A percentile compares a stretch with the other conserved stretches of the same genome.
Evolutionary conservation across 2,113 vertebrate species (phyloP).

Genomic region (Procapra przewalskii): DNA sequence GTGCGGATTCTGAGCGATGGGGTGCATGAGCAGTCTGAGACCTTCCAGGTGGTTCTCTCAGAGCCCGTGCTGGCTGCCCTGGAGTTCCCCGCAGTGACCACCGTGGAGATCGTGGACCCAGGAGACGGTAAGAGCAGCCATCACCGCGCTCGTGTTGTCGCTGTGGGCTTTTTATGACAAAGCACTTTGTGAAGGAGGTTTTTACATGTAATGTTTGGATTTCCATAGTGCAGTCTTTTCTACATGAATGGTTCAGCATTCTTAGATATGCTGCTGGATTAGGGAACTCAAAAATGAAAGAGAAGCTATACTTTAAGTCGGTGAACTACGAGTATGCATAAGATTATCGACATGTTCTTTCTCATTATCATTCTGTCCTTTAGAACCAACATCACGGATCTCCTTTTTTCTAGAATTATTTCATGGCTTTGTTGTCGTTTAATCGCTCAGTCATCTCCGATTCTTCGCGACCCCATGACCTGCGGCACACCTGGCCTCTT

Average conservation of each 20-base stretch:
- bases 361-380: neutral
- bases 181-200: neutral
- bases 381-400: neutral
- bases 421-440: neutral
- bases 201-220: neutral
- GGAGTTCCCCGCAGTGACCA: slow-evolving; percentile 86
- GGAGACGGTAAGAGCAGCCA: slow-evolving; percentile 85
- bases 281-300: neutral
- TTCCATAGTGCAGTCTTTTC: neutral
- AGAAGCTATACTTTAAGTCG: neutral
- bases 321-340: neutral
- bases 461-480: neutral
- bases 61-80: slow-evolving; percentile 92
- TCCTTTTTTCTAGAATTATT: neutral
- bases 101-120: slow-evolving; percentile 92
- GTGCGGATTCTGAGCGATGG: slow-evolving; percentile 87
- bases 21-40: slow-evolving; percentile 89
- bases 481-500: neutral
- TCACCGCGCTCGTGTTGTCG: neutral
- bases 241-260: neutral
- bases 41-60: slow-evolving; percentile 90
- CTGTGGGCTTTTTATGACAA: neutral
- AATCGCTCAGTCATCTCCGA: fast-evolving
- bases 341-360: neutral
- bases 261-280: neutral